Evolutionary conservation across 2,113 vertebrate species (phyloP).

Genomic region (Orcinus orca): DNA sequence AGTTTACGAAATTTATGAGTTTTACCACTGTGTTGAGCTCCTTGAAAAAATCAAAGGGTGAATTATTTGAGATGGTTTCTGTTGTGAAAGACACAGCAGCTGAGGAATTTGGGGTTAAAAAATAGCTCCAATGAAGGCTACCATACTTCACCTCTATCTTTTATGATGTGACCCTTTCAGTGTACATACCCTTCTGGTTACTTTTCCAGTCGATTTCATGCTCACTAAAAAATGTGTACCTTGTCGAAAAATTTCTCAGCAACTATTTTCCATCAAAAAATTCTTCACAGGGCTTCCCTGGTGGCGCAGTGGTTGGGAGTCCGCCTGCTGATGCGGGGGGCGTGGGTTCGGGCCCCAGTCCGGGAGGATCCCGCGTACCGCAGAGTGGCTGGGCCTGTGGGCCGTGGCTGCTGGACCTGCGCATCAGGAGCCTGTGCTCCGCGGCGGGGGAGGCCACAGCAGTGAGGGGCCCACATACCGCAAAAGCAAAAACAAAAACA

Average conservation of each 20-base stretch:
- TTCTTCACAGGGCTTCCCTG: neutral
- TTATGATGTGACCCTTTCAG: neutral
- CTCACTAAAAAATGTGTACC: neutral
- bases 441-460: no score
- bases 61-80: neutral
- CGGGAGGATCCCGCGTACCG: no score
- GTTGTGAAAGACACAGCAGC: neutral
- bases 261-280: neutral
- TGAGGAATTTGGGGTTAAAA: neutral
- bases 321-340: no score
- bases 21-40: neutral
- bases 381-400: no score
- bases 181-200: neutral
- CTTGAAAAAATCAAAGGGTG: neutral
- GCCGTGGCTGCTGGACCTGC: no score
- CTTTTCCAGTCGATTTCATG: neutral
- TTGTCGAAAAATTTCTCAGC: neutral
- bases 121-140: neutral
- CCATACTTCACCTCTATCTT: neutral
- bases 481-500: no score
- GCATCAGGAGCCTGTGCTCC: no score
- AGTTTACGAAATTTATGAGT: neutral
- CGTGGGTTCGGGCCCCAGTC: no score
- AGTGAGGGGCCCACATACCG: no score
- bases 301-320: no score